These are phyloP conservation scores for Monodelphis domestica DNA, from an alignment of 2,797 vertebrate genomes.

Conservation along the genomic window DNA sequence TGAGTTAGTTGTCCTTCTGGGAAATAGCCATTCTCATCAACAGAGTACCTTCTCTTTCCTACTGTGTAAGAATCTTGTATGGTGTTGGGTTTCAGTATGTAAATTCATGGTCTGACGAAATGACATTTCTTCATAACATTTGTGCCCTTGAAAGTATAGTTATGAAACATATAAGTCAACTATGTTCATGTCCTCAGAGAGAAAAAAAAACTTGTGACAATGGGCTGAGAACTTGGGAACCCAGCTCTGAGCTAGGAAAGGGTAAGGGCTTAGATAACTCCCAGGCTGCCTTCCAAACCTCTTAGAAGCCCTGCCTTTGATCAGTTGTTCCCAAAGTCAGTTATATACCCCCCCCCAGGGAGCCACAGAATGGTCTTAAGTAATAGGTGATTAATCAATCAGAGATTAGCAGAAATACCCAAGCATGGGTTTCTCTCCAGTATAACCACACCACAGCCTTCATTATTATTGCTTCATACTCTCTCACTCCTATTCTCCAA, in stretches of 20 bases:
- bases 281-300: not conserved
- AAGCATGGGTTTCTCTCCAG: not conserved
- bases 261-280: not conserved
- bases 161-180: rapidly evolving
- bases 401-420: not conserved
- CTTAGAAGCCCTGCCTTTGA: too few species aligned
- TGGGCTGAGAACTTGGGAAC: not conserved
- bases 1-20: not conserved
- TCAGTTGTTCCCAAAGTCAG: not conserved
- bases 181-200: not conserved
- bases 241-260: not conserved
- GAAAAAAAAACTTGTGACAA: not conserved
- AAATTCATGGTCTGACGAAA: not conserved
- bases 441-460: not conserved
- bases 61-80: not conserved
- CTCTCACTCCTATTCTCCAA: not conserved
- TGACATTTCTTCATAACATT: rapidly evolving
- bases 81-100: not conserved
- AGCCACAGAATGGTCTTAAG: not conserved
- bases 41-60: not conserved
- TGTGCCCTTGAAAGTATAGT: not conserved
- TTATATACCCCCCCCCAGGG: not conserved
- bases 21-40: constrained; percentile 7
- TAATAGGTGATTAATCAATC: not conserved
- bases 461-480: not conserved